These are phyloP conservation scores for Glossophaga mutica DNA, from an alignment of 2,797 vertebrate species.

Conservation along the genomic window DNA sequence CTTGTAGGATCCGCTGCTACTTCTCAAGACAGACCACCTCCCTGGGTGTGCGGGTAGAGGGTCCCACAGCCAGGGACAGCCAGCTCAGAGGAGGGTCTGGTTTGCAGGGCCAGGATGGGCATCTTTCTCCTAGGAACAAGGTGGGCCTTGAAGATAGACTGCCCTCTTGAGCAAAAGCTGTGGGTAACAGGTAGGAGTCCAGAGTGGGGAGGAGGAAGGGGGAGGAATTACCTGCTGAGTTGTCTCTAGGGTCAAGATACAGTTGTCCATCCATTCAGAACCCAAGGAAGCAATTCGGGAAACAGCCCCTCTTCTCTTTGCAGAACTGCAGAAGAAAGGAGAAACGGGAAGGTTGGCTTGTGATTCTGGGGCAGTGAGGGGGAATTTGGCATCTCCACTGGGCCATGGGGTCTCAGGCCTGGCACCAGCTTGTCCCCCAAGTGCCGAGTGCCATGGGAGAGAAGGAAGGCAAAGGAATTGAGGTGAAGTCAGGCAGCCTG, in stretches of 20 bases:
- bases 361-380: accelerated
- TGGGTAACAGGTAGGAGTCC: background rate
- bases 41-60: accelerated
- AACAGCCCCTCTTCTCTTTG: accelerated
- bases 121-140: background rate
- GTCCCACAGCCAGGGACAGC: background rate
- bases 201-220: background rate
- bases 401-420: background rate
- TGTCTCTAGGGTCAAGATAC: background rate
- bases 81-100: background rate
- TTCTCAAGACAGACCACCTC: background rate
- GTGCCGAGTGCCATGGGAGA: background rate
- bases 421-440: background rate
- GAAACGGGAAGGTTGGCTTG: background rate
- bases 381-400: accelerated
- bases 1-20: background rate
- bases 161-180: background rate
- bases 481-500: accelerated
- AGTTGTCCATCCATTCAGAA: accelerated
- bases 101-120: background rate
- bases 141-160: background rate
- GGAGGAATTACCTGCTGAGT: background rate
- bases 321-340: background rate
- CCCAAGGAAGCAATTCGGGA: background rate
- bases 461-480: background rate